phyloP scores from a whole-genome alignment of 1,140 invertebrate species.

The Aricia agestis region DNA sequence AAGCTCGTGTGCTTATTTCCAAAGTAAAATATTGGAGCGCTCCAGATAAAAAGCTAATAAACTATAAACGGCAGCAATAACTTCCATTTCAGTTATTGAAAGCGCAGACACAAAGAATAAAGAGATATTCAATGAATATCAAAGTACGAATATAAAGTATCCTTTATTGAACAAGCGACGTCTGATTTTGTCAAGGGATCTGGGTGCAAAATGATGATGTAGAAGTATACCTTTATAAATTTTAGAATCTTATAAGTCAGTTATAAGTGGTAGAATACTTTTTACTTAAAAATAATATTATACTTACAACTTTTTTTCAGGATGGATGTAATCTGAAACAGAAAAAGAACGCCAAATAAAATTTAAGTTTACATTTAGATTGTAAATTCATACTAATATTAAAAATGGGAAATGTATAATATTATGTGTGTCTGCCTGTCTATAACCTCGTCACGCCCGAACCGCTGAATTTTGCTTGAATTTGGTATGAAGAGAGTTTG shows the following conservation, averaged over 20 bases:
- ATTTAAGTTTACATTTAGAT: not conserved
- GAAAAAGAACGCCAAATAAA: not conserved
- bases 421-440: no score
- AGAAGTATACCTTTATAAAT: no score
- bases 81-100: not conserved
- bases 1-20: not conserved
- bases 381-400: no score
- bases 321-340: constrained; percentile 10
- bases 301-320: constrained; percentile 5
- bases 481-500: no score
- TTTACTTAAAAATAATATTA: not conserved
- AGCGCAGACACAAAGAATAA: not conserved
- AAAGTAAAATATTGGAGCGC: not conserved
- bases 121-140: not conserved
- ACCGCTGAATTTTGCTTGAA: no score
- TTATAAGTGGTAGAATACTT: no score
- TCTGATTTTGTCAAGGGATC: not conserved
- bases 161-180: not conserved
- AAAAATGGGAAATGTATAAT: no score
- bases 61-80: not conserved
- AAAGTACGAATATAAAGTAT: not conserved
- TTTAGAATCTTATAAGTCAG: no score
- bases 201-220: no score
- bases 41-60: not conserved
- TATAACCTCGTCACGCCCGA: no score